These are phyloP conservation scores for Drepana arcuata DNA, from an alignment of 1,140 invertebrate genomes.

Conservation along the genomic window DNA sequence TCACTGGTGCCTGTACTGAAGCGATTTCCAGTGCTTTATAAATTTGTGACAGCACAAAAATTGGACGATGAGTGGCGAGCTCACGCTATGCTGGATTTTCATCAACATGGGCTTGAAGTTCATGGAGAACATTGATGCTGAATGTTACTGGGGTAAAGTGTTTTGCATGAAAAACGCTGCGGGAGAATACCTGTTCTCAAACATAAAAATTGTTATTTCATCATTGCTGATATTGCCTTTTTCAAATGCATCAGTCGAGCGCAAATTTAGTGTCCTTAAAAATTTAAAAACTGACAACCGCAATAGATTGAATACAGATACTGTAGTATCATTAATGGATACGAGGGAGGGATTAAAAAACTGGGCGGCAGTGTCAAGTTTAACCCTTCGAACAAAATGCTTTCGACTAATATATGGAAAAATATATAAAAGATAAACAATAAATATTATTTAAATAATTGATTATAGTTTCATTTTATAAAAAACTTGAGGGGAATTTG, in stretches of 20 bases:
- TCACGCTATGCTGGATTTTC: background rate
- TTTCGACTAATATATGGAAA: background rate
- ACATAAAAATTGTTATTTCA: slow-evolving; percentile 13
- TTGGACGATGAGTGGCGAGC: background rate
- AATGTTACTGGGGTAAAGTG: background rate
- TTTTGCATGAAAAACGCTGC: background rate
- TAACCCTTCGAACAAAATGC: background rate
- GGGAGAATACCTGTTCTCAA: slow-evolving; percentile 10
- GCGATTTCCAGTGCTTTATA: slow-evolving; percentile 6
- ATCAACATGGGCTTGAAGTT: background rate
- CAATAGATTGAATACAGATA: slow-evolving; percentile 10
- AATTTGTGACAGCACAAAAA: background rate
- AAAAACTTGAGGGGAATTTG: background rate
- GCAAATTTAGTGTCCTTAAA: slow-evolving; percentile 18
- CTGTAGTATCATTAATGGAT: slow-evolving; percentile 14
- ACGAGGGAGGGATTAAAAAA: slow-evolving; percentile 14
- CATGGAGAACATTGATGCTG: slow-evolving; percentile 71
- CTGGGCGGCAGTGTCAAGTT: background rate
- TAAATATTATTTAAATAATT: background rate
- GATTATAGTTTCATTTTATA: background rate
- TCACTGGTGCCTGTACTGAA: slow-evolving; percentile 5
- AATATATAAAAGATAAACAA: background rate
- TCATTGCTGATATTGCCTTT: slow-evolving; percentile 16
- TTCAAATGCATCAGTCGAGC: slow-evolving; percentile 14
- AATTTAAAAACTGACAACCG: slow-evolving; percentile 13